Evolutionary conservation across 2,113 vertebrate genomes (phyloP).

Genomic region (Candoia aspera): DNA sequence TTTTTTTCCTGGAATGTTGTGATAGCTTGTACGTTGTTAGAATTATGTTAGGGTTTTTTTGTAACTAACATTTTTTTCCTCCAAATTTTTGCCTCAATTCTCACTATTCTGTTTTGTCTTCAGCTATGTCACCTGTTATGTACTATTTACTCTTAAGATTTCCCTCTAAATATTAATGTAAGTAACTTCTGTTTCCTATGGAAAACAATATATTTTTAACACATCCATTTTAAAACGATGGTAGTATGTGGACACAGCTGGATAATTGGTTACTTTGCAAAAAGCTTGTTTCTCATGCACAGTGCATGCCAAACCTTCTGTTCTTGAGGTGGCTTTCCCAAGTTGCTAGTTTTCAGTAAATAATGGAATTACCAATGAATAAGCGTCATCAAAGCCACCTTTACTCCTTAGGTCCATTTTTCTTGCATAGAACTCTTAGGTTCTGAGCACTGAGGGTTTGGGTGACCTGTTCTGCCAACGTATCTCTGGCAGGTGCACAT

Average conservation of each 20-base stretch:
- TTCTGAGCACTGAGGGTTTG: not conserved
- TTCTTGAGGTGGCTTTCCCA: not conserved
- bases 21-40: slow-evolving; percentile 43
- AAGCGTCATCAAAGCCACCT: too few relatives aligned
- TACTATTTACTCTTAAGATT: slow-evolving; percentile 41
- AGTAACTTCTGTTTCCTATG: slow-evolving; percentile 66
- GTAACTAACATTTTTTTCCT: slow-evolving; percentile 10
- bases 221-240: slow-evolving; percentile 48
- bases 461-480: too few relatives aligned
- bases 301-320: slow-evolving; percentile 48
- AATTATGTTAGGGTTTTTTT: slow-evolving; percentile 13
- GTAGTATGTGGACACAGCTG: slow-evolving; percentile 33
- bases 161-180: slow-evolving; percentile 44
- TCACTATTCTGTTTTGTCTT: slow-evolving; percentile 36
- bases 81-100: slow-evolving; percentile 27
- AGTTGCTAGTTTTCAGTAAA: not conserved
- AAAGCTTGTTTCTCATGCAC: slow-evolving; percentile 54
- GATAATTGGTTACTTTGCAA: not conserved
- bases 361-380: not conserved
- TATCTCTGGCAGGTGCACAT: not conserved
- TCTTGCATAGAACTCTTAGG: not conserved
- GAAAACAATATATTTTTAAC: slow-evolving; percentile 65
- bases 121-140: slow-evolving; percentile 45
- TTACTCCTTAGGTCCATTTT: not conserved
- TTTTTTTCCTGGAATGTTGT: slow-evolving; percentile 35